phyloP scores from a whole-genome alignment of 1,140 invertebrate genomes.

The Coenobita brevimanus region DNA sequence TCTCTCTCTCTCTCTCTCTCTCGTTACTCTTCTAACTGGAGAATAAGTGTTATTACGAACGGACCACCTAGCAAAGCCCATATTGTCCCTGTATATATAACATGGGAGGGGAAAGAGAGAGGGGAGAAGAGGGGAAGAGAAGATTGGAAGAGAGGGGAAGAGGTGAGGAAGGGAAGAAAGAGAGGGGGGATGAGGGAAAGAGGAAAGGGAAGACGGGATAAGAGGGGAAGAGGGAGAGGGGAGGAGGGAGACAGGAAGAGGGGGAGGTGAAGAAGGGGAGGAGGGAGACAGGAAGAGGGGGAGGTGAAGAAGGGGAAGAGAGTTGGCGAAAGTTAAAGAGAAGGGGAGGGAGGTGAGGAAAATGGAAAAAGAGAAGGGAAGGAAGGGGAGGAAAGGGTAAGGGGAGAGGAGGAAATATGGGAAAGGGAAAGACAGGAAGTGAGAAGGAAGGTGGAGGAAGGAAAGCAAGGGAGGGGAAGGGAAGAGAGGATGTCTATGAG shows the following conservation, averaged over 20 bases:
- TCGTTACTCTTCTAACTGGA: not conserved
- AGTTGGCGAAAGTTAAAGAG: no score
- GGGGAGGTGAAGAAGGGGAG: not conserved
- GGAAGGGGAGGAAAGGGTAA: not conserved
- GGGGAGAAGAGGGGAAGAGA: not conserved
- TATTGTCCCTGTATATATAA: no score
- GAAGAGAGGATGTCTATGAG: no score
- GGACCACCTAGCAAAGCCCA: no score
- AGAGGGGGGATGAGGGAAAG: not conserved
- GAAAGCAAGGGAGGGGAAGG: no score
- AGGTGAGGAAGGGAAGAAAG: not conserved
- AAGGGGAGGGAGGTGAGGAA: not conserved
- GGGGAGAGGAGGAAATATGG: not conserved
- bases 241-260: not conserved
- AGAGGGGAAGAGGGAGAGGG: not conserved
- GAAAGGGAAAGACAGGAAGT: not conserved
- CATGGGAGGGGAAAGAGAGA: not conserved
- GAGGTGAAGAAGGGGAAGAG: not conserved
- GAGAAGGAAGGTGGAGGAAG: no score
- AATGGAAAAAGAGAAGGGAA: not conserved
- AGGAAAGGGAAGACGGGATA: not conserved
- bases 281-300: not conserved
- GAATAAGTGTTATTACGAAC: not conserved
- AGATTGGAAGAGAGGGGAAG: not conserved
- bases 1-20: conserved; percentile 20